These are phyloP conservation scores for Aethina tumida DNA, from an alignment of 1,140 invertebrate genomes.

Conservation along the genomic window DNA sequence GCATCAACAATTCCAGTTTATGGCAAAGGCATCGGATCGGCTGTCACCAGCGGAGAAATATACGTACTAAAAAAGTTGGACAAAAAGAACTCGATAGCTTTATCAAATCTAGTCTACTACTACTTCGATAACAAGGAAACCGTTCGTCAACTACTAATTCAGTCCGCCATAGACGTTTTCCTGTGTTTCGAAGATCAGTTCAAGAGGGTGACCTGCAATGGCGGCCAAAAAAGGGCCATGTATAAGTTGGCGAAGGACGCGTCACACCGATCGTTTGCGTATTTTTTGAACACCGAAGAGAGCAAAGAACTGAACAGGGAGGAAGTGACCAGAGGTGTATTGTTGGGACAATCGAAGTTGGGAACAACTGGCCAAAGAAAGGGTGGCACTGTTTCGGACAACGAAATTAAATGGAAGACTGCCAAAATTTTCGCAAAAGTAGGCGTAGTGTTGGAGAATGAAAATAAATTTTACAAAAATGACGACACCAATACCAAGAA, in stretches of 20 bases:
- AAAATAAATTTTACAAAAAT: slow-evolving; percentile 4
- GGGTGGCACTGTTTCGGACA: slow-evolving; percentile 1
- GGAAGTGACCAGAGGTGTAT: slow-evolving; percentile 11
- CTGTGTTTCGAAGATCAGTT: slow-evolving; percentile 14
- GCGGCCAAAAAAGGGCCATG: slow-evolving; percentile 13
- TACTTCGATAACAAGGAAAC: slow-evolving; percentile 10
- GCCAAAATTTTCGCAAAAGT: slow-evolving; percentile 3
- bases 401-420: slow-evolving; percentile 5
- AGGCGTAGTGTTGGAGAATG: not conserved
- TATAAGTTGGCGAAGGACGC: slow-evolving; percentile 16
- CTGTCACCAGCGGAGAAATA: slow-evolving; percentile 5
- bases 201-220: slow-evolving; percentile 10
- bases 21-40: slow-evolving; percentile 4
- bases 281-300: slow-evolving; percentile 5
- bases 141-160: slow-evolving; percentile 6
- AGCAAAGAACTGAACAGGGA: slow-evolving; percentile 3
- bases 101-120: slow-evolving; percentile 14
- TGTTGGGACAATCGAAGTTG: slow-evolving; percentile 3
- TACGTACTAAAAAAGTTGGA: slow-evolving; percentile 10
- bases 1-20: slow-evolving; percentile 6
- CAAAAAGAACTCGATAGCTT: slow-evolving; percentile 7
- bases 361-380: slow-evolving; percentile 2
- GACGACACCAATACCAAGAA: not conserved
- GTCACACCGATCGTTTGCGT: slow-evolving; percentile 10
- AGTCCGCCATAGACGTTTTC: slow-evolving; percentile 10